These are phyloP conservation scores for Notechis scutatus DNA, from an alignment of 2,113 vertebrate genomes.

Conservation along the genomic window DNA sequence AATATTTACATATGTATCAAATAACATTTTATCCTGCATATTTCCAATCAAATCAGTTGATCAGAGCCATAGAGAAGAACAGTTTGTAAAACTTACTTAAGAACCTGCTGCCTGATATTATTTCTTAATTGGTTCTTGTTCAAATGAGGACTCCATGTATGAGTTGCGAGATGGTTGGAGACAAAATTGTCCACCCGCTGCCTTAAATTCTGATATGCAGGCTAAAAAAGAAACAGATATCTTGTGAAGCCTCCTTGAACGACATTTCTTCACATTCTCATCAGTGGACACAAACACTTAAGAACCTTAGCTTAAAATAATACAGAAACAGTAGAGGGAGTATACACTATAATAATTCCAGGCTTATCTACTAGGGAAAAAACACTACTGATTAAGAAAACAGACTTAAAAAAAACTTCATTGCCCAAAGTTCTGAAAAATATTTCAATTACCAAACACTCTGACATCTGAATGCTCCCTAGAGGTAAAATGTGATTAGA, in stretches of 20 bases:
- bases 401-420: neutral
- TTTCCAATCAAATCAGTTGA: neutral
- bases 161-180: conserved; percentile 93
- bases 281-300: neutral
- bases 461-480: no score
- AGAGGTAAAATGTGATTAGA: neutral
- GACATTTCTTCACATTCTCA: neutral
- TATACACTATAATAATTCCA: neutral
- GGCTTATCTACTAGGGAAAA: neutral
- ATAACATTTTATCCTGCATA: neutral
- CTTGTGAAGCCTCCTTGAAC: neutral
- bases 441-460: neutral
- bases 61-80: neutral
- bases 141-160: conserved; percentile 97
- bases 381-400: neutral
- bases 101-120: conserved; percentile 94
- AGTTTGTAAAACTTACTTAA: conserved; percentile 81
- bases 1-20: neutral
- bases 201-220: conserved; percentile 93
- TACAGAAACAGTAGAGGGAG: neutral
- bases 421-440: neutral
- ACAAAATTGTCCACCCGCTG: conserved; percentile 98
- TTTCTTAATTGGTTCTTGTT: conserved; percentile 99
- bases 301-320: neutral
- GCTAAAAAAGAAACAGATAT: conserved; percentile 66